Percentiles rank a stretch among this genome's conserved stretches.
Evolutionary conservation across 2,888 invertebrate genomes (phyloP).

Genomic region (Caenorhabditis sp.): DNA sequence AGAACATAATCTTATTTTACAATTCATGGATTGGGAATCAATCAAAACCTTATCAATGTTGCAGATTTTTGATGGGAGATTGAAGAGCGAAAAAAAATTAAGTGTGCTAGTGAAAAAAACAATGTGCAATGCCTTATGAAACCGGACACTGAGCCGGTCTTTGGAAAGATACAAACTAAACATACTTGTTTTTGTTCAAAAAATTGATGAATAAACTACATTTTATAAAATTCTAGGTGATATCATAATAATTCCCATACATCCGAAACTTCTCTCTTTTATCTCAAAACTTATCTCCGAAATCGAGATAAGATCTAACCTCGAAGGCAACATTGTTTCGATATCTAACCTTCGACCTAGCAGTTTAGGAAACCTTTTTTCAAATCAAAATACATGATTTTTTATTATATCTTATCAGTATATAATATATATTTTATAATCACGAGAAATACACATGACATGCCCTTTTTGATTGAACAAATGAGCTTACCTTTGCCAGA

Average conservation of each 20-base stretch:
- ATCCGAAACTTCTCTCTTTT: background rate
- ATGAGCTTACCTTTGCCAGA: conserved; percentile 73
- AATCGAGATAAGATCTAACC: background rate
- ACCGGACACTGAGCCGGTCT: no score
- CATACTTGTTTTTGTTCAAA: no score
- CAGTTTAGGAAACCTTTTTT: background rate
- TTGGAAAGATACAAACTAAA: no score
- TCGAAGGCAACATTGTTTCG: background rate
- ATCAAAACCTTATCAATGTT: no score
- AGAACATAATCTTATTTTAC: background rate
- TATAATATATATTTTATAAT: background rate
- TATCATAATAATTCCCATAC: no score
- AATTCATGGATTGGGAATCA: background rate
- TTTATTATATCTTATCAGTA: background rate
- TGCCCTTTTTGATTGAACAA: conserved; percentile 2
- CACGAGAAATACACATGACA: background rate
- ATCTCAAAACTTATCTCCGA: background rate
- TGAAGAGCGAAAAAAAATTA: no score
- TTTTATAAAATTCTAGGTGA: no score
- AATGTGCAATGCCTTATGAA: no score
- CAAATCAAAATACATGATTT: background rate
- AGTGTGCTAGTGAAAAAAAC: no score
- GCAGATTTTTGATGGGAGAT: no score
- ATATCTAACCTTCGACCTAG: background rate
- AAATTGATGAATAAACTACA: no score